Evolutionary conservation across 2,797 vertebrate genomes (phyloP).

Genomic region (Characodon lateralis): DNA sequence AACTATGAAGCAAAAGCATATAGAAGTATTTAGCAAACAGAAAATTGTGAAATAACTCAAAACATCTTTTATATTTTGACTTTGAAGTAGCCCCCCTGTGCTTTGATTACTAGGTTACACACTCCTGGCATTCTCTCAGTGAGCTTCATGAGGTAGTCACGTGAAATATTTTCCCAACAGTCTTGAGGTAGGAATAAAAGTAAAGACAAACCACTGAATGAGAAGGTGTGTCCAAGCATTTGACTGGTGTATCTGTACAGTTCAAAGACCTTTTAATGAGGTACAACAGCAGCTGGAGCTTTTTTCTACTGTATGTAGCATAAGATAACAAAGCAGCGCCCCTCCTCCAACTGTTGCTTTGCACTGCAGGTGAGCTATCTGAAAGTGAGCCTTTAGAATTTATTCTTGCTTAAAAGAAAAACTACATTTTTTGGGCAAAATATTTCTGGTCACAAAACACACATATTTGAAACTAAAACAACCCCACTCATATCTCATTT

Average conservation of each 20-base stretch:
- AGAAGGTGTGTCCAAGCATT: too few species aligned
- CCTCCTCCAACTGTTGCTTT: not conserved
- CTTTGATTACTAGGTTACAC: too few species aligned
- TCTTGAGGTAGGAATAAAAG: too few species aligned
- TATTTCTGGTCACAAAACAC: not conserved
- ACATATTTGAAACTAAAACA: not conserved
- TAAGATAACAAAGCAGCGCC: not conserved
- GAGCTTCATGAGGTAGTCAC: too few species aligned
- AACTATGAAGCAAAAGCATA: too few species aligned
- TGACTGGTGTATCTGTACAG: not conserved
- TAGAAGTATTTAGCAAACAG: too few species aligned
- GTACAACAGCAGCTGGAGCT: not conserved
- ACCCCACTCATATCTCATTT: not conserved
- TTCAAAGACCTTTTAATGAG: not conserved
- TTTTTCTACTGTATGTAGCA: not conserved
- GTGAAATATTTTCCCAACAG: too few species aligned
- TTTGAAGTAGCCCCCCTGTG: too few species aligned
- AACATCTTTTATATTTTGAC: too few species aligned
- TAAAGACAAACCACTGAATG: too few species aligned
- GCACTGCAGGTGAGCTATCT: not conserved
- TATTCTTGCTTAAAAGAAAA: not conserved
- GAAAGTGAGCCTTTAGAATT: not conserved
- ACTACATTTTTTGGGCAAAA: not conserved
- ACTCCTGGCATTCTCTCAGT: too few species aligned
- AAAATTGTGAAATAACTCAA: too few species aligned